Percentiles rank a stretch among this genome's conserved stretches.
These are phyloP conservation scores for Ctenosaura bakeri DNA, from an alignment of 2,797 vertebrate species.

Conservation along the genomic window DNA sequence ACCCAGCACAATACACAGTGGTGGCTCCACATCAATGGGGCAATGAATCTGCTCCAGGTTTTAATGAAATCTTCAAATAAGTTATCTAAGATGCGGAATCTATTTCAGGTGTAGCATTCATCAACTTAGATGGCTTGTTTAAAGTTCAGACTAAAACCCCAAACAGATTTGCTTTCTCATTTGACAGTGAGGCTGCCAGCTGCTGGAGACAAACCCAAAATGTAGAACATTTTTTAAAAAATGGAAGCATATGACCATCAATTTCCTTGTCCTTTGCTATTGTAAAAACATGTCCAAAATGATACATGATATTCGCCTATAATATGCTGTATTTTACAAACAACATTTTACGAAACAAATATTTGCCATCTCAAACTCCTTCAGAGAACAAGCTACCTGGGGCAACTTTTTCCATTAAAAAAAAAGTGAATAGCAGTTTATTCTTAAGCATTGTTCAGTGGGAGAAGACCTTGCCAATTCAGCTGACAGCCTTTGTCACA, in stretches of 20 bases:
- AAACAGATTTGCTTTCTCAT: too few species aligned
- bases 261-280: not conserved
- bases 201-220: not conserved
- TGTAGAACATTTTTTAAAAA: not conserved
- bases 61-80: too few species aligned
- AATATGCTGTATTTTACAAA: not conserved
- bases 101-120: too few species aligned
- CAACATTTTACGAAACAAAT: not conserved
- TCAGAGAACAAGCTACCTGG: not conserved
- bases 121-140: too few species aligned
- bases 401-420: not conserved
- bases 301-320: too few species aligned
- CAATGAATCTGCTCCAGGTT: too few species aligned
- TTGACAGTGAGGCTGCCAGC: too few species aligned
- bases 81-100: too few species aligned
- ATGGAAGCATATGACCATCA: not conserved
- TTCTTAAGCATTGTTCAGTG: not conserved
- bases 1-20: not conserved
- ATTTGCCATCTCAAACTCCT: not conserved
- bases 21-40: too few species aligned
- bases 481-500: not conserved
- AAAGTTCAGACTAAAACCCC: too few species aligned
- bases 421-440: not conserved
- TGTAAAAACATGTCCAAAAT: not conserved
- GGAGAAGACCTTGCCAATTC: not conserved